Percentiles rank a stretch among this genome's conserved stretches.
phyloP scores from a whole-genome alignment of 92 coral and sea anemone genomes.

The Ricordea florida region DNA sequence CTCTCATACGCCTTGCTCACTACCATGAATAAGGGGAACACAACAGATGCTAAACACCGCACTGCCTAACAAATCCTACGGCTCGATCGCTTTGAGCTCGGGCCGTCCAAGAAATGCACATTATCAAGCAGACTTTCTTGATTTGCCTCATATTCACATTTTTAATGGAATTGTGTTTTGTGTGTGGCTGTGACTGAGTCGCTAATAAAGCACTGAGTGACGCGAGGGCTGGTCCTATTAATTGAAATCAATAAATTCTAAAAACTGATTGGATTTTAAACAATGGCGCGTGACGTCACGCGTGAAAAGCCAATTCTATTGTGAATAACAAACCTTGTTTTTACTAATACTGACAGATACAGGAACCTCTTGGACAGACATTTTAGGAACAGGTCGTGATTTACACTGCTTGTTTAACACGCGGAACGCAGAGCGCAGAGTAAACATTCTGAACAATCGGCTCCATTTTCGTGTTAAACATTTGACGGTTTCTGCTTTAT shows the following conservation, averaged over 20 bases:
- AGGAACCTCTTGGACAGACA: conserved; percentile 9
- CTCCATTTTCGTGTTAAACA: too few relatives aligned
- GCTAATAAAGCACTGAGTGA: conserved; percentile 93
- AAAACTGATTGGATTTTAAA: conserved; percentile 59
- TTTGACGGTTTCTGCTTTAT: too few relatives aligned
- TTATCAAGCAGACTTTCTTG: conserved; percentile 36
- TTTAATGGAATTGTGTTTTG: conserved; percentile 78
- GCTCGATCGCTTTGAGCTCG: background rate
- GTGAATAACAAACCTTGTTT: conserved; percentile 14
- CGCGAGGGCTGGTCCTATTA: conserved; percentile 85
- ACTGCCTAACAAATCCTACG: background rate
- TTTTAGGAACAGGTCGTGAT: background rate
- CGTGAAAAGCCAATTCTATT: conserved; percentile 25
- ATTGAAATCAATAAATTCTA: conserved; percentile 78
- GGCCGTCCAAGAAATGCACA: background rate
- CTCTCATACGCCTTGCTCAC: conserved; percentile 21
- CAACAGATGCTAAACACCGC: background rate
- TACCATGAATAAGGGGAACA: conserved; percentile 35
- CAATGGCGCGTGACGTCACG: conserved; percentile 72
- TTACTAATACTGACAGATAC: conserved; percentile 26
- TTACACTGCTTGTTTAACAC: conserved; percentile 2
- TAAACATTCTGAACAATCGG: too few relatives aligned
- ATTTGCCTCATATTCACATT: conserved; percentile 61
- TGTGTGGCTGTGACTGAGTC: conserved; percentile 84
- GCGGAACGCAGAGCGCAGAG: background rate